A percentile compares a stretch with the other conserved stretches of the same genome.
phyloP scores from a whole-genome alignment of 2,113 vertebrate species.

The Synchiropus splendidus region DNA sequence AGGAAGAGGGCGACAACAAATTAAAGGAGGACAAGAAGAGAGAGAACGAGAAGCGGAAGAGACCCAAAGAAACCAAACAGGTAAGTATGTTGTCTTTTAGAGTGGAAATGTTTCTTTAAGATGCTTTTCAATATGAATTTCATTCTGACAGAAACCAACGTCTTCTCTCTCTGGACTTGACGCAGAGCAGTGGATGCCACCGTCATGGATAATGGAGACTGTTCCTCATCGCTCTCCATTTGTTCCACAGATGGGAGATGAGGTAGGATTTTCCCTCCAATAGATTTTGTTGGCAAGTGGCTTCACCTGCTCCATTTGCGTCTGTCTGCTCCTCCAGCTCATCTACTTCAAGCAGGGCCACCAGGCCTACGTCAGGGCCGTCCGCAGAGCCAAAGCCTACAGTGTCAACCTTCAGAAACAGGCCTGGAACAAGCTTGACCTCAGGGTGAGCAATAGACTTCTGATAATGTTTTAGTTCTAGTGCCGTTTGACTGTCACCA shows the following conservation, averaged over 20 bases:
- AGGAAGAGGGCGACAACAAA: conserved; percentile 70
- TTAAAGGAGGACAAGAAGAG: conserved; percentile 34
- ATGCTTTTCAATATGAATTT: no score
- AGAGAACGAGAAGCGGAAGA: conserved; percentile 71
- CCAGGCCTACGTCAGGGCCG: conserved; percentile 93
- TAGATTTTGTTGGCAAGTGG: neutral
- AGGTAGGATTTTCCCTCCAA: conserved; percentile 65
- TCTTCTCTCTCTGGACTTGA: conserved; percentile 79
- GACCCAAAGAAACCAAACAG: conserved; percentile 81
- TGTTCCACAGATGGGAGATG: conserved; percentile 97
- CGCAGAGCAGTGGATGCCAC: conserved; percentile 85
- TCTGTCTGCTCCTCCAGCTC: conserved; percentile 62
- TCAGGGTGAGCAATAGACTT: conserved; percentile 81
- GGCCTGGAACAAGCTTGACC: conserved; percentile 96
- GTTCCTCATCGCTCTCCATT: conserved; percentile 87
- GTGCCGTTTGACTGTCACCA: no score
- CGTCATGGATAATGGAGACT: conserved; percentile 90
- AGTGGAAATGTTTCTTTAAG: no score
- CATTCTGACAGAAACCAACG: conserved; percentile 67
- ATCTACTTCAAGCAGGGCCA: conserved; percentile 97
- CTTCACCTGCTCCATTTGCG: neutral
- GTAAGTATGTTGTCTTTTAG: conserved; percentile 54
- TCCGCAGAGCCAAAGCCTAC: conserved; percentile 88
- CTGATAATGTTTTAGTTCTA: neutral
- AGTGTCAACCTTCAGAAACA: conserved; percentile 94